phyloP scores from a whole-genome alignment of 2,113 vertebrate genomes.

The Pseudorectes ferrugineus region DNA sequence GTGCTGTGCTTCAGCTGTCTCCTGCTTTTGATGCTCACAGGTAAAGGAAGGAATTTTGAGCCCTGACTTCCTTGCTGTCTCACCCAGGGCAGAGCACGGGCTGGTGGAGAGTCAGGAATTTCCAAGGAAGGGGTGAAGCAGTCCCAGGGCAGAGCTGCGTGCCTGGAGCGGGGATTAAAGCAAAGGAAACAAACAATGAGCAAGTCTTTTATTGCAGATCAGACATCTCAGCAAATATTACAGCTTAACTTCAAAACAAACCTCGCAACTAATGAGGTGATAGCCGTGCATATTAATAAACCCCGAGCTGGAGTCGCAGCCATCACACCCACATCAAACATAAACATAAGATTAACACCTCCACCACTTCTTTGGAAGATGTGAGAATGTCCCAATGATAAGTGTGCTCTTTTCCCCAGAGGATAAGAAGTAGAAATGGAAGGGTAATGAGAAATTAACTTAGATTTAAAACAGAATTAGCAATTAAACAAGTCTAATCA shows the following conservation, averaged over 20 bases:
- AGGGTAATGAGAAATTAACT: conserved; percentile 72
- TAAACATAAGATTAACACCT: conserved; percentile 75
- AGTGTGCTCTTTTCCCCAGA: conserved; percentile 73
- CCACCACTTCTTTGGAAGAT: conserved; percentile 66
- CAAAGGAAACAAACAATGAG: conserved; percentile 66
- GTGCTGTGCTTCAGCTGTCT: not conserved
- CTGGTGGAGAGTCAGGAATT: not conserved
- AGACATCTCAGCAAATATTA: conserved; percentile 55
- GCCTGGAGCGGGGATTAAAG: conserved; percentile 7
- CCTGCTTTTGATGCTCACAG: not conserved
- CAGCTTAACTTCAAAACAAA: conserved; percentile 75
- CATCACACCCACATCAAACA: conserved; percentile 74
- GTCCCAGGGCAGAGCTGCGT: not conserved
- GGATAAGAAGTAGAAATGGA: conserved; percentile 70
- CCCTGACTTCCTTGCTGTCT: not conserved
- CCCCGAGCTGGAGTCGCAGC: conserved; percentile 42
- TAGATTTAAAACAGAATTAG: conserved; percentile 69
- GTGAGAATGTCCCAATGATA: conserved; percentile 71
- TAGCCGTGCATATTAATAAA: conserved; percentile 76
- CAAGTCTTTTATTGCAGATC: conserved; percentile 51
- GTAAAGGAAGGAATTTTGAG: not conserved
- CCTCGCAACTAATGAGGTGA: conserved; percentile 74
- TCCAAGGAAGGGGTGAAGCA: not conserved
- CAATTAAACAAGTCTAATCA: conserved; percentile 52
- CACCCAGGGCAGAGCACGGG: not conserved